Percentiles rank a stretch among this genome's conserved stretches.
These are phyloP conservation scores for Sterrhoptilus dennistouni DNA, from an alignment of 2,113 vertebrate genomes.

Conservation along the genomic window DNA sequence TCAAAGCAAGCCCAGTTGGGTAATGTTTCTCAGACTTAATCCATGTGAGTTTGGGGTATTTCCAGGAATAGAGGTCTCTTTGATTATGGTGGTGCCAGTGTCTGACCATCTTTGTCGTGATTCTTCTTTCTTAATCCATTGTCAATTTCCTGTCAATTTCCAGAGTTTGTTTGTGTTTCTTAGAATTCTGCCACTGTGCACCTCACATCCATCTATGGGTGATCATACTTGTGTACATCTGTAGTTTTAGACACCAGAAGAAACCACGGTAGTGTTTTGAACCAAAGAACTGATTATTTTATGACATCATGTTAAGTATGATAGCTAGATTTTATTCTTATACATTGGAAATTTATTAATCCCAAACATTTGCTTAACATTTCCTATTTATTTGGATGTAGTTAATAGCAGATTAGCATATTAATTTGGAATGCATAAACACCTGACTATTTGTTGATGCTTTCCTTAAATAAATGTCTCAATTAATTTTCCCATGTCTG, in stretches of 20 bases:
- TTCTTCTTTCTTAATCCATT: not conserved
- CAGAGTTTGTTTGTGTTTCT: not conserved
- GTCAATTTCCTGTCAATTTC: not conserved
- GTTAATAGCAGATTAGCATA: not conserved
- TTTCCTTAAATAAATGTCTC: not conserved
- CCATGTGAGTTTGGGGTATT: not conserved
- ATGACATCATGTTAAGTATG: not conserved
- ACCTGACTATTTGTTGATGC: not conserved
- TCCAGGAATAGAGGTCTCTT: not conserved
- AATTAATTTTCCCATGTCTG: not conserved
- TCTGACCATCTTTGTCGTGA: not conserved
- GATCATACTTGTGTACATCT: not conserved
- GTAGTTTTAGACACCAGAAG: not conserved
- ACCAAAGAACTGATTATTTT: not conserved
- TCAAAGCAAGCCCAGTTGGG: not conserved
- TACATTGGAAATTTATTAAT: not conserved
- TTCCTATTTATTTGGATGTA: not conserved
- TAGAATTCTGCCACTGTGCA: not conserved
- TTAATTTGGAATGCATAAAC: not conserved
- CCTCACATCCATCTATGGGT: fast-evolving
- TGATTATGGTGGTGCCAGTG: not conserved
- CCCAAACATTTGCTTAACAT: not conserved
- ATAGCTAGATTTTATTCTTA: not conserved
- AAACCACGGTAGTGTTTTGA: not conserved
- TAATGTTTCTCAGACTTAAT: not conserved